Conservation (phyloP, 2,888 invertebrate species). For the Tipula helvola region DNA sequence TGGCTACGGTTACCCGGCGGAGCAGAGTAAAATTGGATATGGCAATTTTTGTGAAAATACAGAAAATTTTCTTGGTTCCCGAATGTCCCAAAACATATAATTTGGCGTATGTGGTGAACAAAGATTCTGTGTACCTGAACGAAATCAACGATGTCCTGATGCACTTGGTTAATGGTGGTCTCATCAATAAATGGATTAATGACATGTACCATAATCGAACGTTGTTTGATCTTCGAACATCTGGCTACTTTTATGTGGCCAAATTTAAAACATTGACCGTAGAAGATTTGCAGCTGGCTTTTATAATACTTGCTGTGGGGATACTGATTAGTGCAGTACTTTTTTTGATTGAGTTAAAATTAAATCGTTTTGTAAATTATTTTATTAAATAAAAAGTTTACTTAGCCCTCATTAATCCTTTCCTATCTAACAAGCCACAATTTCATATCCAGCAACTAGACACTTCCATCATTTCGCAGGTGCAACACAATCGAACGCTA, state of each 20-base stretch:
- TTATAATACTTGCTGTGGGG: constrained; percentile 23
- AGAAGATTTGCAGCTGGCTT: constrained; percentile 30
- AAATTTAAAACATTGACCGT: constrained; percentile 29
- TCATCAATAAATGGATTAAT: constrained; percentile 30
- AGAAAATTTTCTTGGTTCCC: constrained; percentile 21
- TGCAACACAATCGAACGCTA: constrained; percentile 25
- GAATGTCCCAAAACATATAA: constrained; percentile 34
- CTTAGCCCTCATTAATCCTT: not conserved
- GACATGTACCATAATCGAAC: constrained; percentile 26
- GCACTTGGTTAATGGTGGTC: constrained; percentile 26
- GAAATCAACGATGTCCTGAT: constrained; percentile 26
- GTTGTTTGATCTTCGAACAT: constrained; percentile 20
- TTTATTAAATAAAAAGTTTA: not conserved
- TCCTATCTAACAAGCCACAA: not conserved
- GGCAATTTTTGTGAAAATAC: constrained; percentile 24
- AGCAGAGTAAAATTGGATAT: constrained; percentile 26
- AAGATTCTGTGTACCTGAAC: constrained; percentile 27
- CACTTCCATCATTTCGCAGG: constrained; percentile 17
- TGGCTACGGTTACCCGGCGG: constrained; percentile 28
- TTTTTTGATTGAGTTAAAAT: not conserved
- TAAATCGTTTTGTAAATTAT: too few species aligned
- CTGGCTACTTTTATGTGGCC: constrained; percentile 20
- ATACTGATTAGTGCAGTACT: not conserved
- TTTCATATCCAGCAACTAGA: not conserved
- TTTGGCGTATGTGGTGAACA: constrained; percentile 28